Percentiles rank a stretch among this genome's conserved stretches.
phyloP scores from a whole-genome alignment of 2,113 vertebrate genomes.

The Saccopteryx leptura region DNA sequence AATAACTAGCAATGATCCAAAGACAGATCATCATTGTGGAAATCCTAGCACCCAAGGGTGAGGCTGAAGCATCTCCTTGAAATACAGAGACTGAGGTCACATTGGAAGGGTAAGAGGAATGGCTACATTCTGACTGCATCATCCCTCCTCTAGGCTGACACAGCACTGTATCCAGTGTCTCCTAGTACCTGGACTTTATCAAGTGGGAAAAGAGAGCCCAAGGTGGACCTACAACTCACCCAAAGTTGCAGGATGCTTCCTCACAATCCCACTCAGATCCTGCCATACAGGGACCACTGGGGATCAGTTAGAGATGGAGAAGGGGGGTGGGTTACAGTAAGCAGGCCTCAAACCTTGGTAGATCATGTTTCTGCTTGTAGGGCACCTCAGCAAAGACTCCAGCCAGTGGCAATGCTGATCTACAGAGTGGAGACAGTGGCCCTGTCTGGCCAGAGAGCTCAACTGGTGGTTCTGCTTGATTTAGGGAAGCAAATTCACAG shows the following conservation, averaged over 20 bases:
- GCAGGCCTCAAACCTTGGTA: neutral
- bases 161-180: neutral
- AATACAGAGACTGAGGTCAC: neutral
- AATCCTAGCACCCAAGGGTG: neutral
- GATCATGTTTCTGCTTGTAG: neutral
- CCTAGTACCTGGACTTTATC: neutral
- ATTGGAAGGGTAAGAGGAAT: neutral
- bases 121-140: neutral
- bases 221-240: neutral
- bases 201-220: neutral
- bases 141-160: neutral
- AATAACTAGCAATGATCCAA: neutral
- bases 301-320: neutral
- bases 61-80: neutral
- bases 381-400: neutral
- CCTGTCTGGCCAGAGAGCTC: neutral
- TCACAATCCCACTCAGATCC: neutral
- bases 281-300: neutral
- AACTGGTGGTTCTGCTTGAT: neutral
- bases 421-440: neutral
- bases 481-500: neutral
- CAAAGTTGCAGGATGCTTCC: neutral
- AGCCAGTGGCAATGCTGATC: neutral
- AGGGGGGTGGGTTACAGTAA: neutral
- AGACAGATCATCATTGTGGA: neutral